Conservation (phyloP, 2,113 vertebrate species). For the Gymnobelideus leadbeateri region DNA sequence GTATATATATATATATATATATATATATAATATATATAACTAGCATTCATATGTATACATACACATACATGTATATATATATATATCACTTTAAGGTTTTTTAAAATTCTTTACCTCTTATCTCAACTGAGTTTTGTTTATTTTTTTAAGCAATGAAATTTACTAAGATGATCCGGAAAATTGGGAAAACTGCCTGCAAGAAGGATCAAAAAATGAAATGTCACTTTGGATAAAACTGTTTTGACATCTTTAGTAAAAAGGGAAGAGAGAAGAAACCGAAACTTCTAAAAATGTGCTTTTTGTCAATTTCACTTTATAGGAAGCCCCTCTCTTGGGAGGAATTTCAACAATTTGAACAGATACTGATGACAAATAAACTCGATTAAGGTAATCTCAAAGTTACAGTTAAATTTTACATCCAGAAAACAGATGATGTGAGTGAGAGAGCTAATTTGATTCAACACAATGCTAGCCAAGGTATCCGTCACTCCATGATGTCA, state of each 20-base stretch:
- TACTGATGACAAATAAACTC: slow-evolving; percentile 43
- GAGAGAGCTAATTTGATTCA: slow-evolving; percentile 16
- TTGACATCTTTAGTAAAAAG: slow-evolving; percentile 41
- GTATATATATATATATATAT: not conserved
- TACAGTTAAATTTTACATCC: slow-evolving; percentile 31
- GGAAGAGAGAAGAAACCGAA: slow-evolving; percentile 19
- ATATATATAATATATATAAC: not conserved
- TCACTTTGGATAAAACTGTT: slow-evolving; percentile 58
- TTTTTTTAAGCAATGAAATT: not conserved
- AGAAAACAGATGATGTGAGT: slow-evolving; percentile 13
- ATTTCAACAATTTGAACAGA: slow-evolving; percentile 18
- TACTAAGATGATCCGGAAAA: not conserved
- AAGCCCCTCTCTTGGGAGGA: not conserved
- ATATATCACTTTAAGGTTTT: not conserved
- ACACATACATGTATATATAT: too few relatives aligned
- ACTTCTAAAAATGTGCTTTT: slow-evolving; percentile 32
- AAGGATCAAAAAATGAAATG: not conserved
- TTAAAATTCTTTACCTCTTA: not conserved
- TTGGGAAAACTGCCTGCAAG: slow-evolving; percentile 23
- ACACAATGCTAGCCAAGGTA: not conserved
- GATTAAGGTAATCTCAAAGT: slow-evolving; percentile 43
- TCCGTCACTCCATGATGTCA: too few relatives aligned
- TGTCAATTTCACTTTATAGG: slow-evolving; percentile 18
- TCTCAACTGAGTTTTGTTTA: not conserved
- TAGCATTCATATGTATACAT: not conserved